Base-by-base conservation (phyloP, 2,888 invertebrate species). In the Xylota segnis region DNA sequence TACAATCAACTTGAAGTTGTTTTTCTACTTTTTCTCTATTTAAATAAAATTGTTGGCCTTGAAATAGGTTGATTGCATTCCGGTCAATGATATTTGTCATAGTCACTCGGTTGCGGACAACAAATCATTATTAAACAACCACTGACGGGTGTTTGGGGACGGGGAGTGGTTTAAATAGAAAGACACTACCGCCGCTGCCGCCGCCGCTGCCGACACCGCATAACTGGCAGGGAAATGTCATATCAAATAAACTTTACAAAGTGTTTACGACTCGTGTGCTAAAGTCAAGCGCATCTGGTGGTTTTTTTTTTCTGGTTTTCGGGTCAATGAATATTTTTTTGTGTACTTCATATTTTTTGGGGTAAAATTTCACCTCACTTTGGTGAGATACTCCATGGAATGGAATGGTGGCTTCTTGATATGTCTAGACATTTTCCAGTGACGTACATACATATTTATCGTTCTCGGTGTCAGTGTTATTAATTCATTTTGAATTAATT, bases 11-110 rank as follows among this genome's bases (percentile, higher is more conserved):
- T 83, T 37, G 23, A 61, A 81, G 83, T 70, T 72, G 45, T 74
- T 72, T 70, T 65, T 34, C 68, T 29, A 37, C 58, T 66, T 56
- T 61, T 84, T 66, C 40, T 79, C 58, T 79, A 84, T 84, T 65
- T 14, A 70, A 83, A 83, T 72, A 50, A 50, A 81, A 43, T 79
- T 50, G 37, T 43, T 72, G 61, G 61, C 86, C 86, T 86, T 86
- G 82, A 82, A 86, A 77, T 82, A 72, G 86, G 86, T 86, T 82
- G 72, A 77, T 63, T 82, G 86, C 86, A 82, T 76, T 86, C 82
- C 82, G 86, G 86, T 86, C 86, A 86, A 68, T 82, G 86, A 77
- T 81, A 66, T 63, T 12, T 45, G 54, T 65, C 16, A 32, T 12
- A 29, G 29, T 61, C 50, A 75, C 12, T 34, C 7, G 63, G 18